Percentiles rank a stretch among this genome's conserved stretches.
phyloP scores from a whole-genome alignment of 2,113 vertebrate species.

The Platichthys flesus region DNA sequence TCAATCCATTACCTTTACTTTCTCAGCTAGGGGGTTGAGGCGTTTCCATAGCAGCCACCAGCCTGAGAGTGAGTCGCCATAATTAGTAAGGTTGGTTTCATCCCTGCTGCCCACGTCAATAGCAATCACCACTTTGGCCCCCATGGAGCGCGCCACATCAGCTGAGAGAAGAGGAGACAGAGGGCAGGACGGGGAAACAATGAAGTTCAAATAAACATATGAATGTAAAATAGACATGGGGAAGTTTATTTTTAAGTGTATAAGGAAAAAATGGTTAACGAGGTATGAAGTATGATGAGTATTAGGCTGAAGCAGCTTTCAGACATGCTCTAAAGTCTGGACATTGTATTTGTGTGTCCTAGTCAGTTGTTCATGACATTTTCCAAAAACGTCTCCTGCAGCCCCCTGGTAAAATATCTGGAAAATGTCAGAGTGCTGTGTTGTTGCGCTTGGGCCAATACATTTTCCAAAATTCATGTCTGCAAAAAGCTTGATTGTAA shows the following conservation, averaged over 20 bases:
- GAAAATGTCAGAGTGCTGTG: too few species aligned
- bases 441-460: too few species aligned
- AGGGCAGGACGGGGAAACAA: background rate
- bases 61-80: constrained; percentile 91
- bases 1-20: constrained; percentile 88
- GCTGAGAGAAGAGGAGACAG: constrained; percentile 74
- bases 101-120: constrained; percentile 95
- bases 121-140: constrained; percentile 94
- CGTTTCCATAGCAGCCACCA: constrained; percentile 99
- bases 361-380: too few species aligned
- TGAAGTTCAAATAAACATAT: background rate
- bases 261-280: background rate
- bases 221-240: background rate
- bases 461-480: background rate
- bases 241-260: background rate
- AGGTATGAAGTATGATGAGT: background rate
- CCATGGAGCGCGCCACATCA: constrained; percentile 94
- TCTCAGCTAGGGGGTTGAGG: constrained; percentile 91
- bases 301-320: too few species aligned
- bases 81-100: constrained; percentile 96
- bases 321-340: background rate
- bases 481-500: background rate
- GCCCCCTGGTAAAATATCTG: too few species aligned
- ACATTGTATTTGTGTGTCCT: too few species aligned
- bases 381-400: too few species aligned